Evolutionary conservation across 2,113 vertebrate genomes (phyloP).

Genomic region (Micronisus gabar): DNA sequence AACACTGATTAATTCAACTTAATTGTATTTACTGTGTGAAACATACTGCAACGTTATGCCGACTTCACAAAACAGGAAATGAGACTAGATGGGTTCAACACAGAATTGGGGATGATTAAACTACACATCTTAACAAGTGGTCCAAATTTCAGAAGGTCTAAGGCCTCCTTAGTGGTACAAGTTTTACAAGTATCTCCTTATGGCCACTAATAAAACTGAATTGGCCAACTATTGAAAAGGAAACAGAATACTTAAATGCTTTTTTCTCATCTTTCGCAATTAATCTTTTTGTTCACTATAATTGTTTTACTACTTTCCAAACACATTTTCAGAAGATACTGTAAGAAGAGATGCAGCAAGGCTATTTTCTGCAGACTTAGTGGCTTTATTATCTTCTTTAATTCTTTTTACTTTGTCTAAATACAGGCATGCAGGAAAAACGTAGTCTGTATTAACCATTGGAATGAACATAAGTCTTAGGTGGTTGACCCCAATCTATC

Average conservation of each 20-base stretch:
- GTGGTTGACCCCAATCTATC: slow-evolving; percentile 31
- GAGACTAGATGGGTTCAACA: neutral
- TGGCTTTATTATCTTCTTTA: neutral
- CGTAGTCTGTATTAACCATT: neutral
- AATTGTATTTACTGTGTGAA: neutral
- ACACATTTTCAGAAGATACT: neutral
- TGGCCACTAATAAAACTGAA: neutral
- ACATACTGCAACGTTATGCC: neutral
- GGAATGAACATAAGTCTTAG: neutral
- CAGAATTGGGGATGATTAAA: neutral
- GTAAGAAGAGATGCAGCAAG: neutral
- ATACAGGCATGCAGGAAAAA: neutral
- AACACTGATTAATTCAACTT: neutral
- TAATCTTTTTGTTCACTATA: neutral
- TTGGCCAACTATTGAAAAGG: neutral
- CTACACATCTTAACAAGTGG: neutral
- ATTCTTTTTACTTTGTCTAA: neutral
- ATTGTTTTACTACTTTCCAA: neutral
- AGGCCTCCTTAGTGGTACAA: neutral
- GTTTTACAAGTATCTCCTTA: neutral
- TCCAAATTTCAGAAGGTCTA: neutral
- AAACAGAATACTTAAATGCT: neutral
- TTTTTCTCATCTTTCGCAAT: neutral
- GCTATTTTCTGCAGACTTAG: neutral
- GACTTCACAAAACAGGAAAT: neutral